Evolutionary conservation across 2,888 invertebrate species (phyloP).

Genomic region (Cryptophagus acutangulus): DNA sequence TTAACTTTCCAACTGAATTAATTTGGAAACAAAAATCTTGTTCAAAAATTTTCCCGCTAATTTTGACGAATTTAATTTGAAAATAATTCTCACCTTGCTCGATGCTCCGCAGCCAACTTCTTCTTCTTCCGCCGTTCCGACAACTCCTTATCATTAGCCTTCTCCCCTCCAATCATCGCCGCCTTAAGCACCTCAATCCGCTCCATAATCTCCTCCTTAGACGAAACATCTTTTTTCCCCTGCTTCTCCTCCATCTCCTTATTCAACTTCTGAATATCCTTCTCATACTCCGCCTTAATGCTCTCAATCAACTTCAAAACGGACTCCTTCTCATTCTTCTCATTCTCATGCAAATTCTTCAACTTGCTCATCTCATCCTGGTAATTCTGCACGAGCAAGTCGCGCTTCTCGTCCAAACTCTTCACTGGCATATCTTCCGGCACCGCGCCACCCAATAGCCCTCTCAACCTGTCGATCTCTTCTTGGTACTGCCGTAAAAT

Average conservation of each 20-base stretch:
- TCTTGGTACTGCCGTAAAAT: conserved; percentile 78
- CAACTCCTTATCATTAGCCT: conserved; percentile 64
- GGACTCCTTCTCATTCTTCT: conserved; percentile 44
- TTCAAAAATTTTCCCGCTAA: too few species aligned
- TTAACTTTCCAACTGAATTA: too few species aligned
- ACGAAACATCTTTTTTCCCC: conserved; percentile 49
- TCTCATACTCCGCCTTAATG: conserved; percentile 56
- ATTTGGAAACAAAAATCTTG: too few species aligned
- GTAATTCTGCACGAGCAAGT: conserved; percentile 49
- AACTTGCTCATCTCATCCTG: conserved; percentile 52
- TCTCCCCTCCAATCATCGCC: conserved; percentile 75
- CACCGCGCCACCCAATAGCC: conserved; percentile 48
- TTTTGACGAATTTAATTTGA: not conserved
- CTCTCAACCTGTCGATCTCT: conserved; percentile 70
- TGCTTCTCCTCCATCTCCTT: conserved; percentile 55
- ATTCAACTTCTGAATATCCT: conserved; percentile 55
- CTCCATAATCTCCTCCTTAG: conserved; percentile 45
- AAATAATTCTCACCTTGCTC: conserved; percentile 42
- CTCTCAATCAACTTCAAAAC: conserved; percentile 47
- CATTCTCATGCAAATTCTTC: conserved; percentile 44
- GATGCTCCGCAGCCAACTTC: conserved; percentile 64
- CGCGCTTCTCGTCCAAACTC: conserved; percentile 39
- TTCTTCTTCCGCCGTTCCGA: conserved; percentile 64
- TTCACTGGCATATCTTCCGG: conserved; percentile 27
- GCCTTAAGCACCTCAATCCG: conserved; percentile 58